Base-by-base conservation (phyloP, 2,113 vertebrate genomes). In the Callionymus lyra region DNA sequence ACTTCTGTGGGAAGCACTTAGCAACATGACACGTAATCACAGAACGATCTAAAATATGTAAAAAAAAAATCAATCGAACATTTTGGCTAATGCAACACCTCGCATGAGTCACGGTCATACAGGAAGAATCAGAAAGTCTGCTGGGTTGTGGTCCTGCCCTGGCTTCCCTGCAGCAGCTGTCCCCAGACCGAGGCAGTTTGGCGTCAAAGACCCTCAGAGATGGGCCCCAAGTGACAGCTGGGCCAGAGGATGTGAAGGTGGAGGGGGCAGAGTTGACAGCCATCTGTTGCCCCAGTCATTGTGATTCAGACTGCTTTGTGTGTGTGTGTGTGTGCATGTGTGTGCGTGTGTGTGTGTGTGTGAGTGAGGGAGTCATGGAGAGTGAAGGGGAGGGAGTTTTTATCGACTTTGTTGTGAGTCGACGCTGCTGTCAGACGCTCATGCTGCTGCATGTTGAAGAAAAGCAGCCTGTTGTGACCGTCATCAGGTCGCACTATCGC, bases 201-300 rank as follows among this genome's bases (percentile, higher is more conserved):
- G 75, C 70, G 62, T 82, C 75, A 75, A 50, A 72, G 41, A 49
- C 61, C 63, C 63, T 59, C 69, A 73, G 47, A 50, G 47, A 52
- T 47, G 58, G 70, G 58, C 58, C 69, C 63, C 46, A 62, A 63
- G 65, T 74, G 77, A 81, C 76, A 81, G 80, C 76, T 79, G 72
- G 68, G 68, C 62, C 63, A 77, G 68, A 71, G 74, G 74, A 79
- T 77, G 72, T 77, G 64, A 16, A 43, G 60, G 55, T 63, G 53
- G 66, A 59, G 62, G 66, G 64, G 70, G 58, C 54, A 27, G 64
- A 65, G 70, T 77, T 77, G 78, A 81, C 74, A 81, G 78, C 78
- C 81, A 83, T 83, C 81, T 83, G 78, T 83, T 81, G 78, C 74
- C 66, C 43, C 53, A 76, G 74, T 73, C 74, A 74, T 81, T 81